Conservation (phyloP, 2,797 vertebrate genomes). For the Gymnothorax javanicus region DNA sequence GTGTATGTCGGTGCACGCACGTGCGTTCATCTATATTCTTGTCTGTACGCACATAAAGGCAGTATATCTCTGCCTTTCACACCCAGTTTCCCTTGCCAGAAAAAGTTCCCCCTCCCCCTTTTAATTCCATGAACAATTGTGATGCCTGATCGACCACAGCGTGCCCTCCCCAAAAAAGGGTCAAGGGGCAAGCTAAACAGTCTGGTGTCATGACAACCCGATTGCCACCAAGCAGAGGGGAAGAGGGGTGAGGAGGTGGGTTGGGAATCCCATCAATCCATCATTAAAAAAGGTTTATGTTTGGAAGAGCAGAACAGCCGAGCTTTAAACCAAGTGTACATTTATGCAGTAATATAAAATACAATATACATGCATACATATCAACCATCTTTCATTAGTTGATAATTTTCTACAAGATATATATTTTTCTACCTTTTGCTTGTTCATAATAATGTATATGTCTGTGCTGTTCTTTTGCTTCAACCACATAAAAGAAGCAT, state of each 20-base stretch:
- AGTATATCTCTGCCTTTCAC: constrained; percentile 68
- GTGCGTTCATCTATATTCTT: background rate
- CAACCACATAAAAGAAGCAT: background rate
- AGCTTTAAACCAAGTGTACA: constrained; percentile 57
- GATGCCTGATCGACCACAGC: constrained; percentile 83
- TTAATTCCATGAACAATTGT: constrained; percentile 73
- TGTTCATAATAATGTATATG: background rate
- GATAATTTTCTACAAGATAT: background rate
- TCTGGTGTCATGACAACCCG: constrained; percentile 85
- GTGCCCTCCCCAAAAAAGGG: constrained; percentile 79
- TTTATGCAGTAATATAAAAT: constrained; percentile 28
- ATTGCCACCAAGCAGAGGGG: constrained; percentile 74
- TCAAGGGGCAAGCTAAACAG: constrained; percentile 85
- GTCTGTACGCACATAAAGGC: constrained; percentile 38
- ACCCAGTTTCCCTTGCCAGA: constrained; percentile 65
- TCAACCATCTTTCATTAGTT: background rate
- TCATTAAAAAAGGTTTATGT: constrained; percentile 47
- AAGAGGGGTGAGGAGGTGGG: constrained; percentile 44
- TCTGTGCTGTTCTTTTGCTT: background rate
- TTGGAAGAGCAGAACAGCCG: constrained; percentile 2
- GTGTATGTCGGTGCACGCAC: background rate
- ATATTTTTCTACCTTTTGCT: background rate
- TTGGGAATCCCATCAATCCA: constrained; percentile 71
- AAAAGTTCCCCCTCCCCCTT: constrained; percentile 62
- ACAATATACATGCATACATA: background rate